Base-by-base conservation (phyloP, 2,113 vertebrate genomes). In the Nymphicus hollandicus region DNA sequence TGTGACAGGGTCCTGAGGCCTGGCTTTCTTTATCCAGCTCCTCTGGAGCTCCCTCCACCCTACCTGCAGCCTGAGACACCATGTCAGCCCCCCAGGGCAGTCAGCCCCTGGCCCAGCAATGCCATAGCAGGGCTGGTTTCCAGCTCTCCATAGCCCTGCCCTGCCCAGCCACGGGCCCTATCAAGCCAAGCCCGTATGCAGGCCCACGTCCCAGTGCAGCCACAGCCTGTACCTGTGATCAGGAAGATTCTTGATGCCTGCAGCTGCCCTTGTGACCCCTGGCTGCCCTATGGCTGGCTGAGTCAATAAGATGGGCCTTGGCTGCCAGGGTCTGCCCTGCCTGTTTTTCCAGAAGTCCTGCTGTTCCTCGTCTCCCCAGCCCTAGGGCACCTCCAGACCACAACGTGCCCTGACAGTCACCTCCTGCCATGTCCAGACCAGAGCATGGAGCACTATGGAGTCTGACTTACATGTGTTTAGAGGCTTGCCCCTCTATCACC, bases 41-140 rank as follows among this genome's bases (percentile, higher is more conserved):
- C 12, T 17, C 24, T 8, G n/a, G 24, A 16, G 18, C 6, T 50
- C 25, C 4, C 5, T 7, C 4, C 5, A 24, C 25, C 29, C 15
- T 55, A 5, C 19, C 10, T 22, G 58, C 9, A 72, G 16, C 9
- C 24, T 25, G 44, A 25, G 8, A 50, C 9, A 3, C 22, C 12
- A 37, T 25, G 10, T 27, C 27, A 55, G 5, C 2, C 4, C 8
- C 4, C 2, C 3, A 5, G 4, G 18, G 10, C 23, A 8, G 12
- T n/a, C 17, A 52, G 10, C 3, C 8, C 9, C 25, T 43, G 6
- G 4, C 19, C 9, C 37, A 68, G 10, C 3, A 3, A 29, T 55
- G 15, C 6, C 6, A 3, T 43, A 80, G n/a, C 4, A 86, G 11
- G 17, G 5, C 27, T 6, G 3, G 8, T 20, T 15, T 86, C 13